Evolutionary conservation across 53 echinoderm and acorn worm species (phyloP).

Genomic region (Zoroaster sp.): DNA sequence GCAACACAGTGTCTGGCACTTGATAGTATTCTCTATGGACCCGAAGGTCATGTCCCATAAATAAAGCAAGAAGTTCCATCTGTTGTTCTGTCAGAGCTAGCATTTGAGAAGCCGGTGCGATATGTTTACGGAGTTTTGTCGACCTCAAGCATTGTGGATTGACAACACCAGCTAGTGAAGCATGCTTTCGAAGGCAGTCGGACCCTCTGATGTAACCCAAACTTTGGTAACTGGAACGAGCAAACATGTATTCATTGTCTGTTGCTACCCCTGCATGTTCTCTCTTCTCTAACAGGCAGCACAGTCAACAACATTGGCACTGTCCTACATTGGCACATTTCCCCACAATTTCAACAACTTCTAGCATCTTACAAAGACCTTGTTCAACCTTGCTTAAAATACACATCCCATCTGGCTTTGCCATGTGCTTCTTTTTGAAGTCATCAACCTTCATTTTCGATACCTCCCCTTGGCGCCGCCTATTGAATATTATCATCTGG

Average conservation of each 20-base stretch:
- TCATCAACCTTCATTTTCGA: conserved; percentile 49
- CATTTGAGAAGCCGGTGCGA: conserved; percentile 66
- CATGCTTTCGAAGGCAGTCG: conserved; percentile 57
- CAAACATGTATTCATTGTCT: conserved; percentile 69
- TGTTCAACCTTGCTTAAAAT: conserved; percentile 36
- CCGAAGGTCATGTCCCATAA: conserved; percentile 34
- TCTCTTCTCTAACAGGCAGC: conserved; percentile 55
- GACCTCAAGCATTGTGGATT: conserved; percentile 57
- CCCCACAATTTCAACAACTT: conserved; percentile 50
- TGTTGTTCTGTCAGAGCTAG: conserved; percentile 66
- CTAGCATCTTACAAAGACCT: conserved; percentile 1
- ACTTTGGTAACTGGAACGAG: conserved; percentile 46
- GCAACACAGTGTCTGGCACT: conserved; percentile 28
- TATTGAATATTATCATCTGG: conserved; percentile 51
- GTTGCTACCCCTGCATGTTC: conserved; percentile 38
- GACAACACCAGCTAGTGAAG: conserved; percentile 34
- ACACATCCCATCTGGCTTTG: conserved; percentile 36
- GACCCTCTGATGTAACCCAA: conserved; percentile 16
- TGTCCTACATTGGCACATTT: conserved; percentile 44
- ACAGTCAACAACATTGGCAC: conserved; percentile 58
- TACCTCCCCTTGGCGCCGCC: conserved; percentile 51
- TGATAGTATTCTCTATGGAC: conserved; percentile 16
- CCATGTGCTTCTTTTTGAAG: conserved; percentile 25
- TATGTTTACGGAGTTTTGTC: conserved; percentile 70
- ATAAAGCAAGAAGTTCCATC: conserved; percentile 57